Evolutionary conservation across 2,113 vertebrate species (phyloP).

Genomic region (Asarcornis scutulata): DNA sequence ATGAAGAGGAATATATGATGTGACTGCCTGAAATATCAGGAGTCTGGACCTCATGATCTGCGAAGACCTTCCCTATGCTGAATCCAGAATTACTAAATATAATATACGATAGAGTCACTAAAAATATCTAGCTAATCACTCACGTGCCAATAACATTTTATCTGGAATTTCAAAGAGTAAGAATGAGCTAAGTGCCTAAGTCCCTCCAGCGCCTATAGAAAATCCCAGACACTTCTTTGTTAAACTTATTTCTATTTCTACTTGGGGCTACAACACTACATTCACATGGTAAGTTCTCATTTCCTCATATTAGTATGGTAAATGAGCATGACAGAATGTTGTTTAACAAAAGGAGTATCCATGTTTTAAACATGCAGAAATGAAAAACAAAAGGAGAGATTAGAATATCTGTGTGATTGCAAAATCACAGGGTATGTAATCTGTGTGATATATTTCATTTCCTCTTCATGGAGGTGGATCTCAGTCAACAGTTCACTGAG

Average conservation of each 20-base stretch:
- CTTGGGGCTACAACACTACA: background rate
- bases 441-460: background rate
- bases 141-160: background rate
- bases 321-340: background rate
- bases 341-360: background rate
- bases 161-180: background rate
- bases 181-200: background rate
- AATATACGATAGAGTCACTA: background rate
- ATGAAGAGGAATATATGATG: conserved; percentile 23
- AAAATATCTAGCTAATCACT: conserved; percentile 27
- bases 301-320: background rate
- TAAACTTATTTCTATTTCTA: background rate
- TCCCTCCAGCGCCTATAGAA: background rate
- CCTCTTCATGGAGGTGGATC: background rate
- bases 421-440: background rate
- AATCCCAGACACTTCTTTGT: background rate
- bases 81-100: conserved; percentile 23
- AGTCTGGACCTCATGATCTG: background rate
- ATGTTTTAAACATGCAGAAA: background rate
- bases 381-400: background rate
- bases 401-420: background rate
- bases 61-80: conserved; percentile 15
- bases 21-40: conserved; percentile 55
- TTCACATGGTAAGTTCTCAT: background rate
- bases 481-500: rapidly evolving